Evolutionary conservation across 2,113 vertebrate species (phyloP).

Genomic region (Gymnocephalus cernua): DNA sequence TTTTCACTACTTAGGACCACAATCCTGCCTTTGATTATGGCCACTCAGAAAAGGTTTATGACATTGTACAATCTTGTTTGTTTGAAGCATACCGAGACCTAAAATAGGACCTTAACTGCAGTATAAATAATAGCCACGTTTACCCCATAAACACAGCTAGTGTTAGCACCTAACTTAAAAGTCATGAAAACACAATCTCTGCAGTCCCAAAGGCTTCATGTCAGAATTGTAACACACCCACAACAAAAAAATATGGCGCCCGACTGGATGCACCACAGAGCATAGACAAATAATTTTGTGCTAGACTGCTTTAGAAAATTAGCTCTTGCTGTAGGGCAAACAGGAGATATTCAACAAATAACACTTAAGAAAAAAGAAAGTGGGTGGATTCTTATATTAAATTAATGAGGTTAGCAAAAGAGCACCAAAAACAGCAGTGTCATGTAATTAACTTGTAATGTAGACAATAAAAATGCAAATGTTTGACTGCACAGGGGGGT

Average conservation of each 20-base stretch:
- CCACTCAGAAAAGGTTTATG: not conserved
- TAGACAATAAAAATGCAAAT: conserved; percentile 75
- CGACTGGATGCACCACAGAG: conserved; percentile 40
- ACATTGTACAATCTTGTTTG: not conserved
- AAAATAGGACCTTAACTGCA: not conserved
- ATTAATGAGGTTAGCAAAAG: conserved; percentile 39
- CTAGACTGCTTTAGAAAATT: conserved; percentile 66
- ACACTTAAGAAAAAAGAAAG: conserved; percentile 35
- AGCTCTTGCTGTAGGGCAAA: conserved; percentile 48
- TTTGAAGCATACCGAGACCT: not conserved
- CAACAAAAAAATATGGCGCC: conserved; percentile 28
- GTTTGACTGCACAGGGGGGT: conserved; percentile 15
- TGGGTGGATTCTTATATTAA: conserved; percentile 56
- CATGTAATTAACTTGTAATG: conserved; percentile 67
- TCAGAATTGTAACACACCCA: conserved; percentile 35
- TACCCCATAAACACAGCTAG: not conserved
- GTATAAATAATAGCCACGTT: not conserved
- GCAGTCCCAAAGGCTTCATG: conserved; percentile 22
- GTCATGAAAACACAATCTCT: conserved; percentile 41
- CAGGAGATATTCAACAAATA: conserved; percentile 55
- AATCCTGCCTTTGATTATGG: not conserved
- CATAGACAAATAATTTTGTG: conserved; percentile 62
- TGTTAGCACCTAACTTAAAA: conserved; percentile 15
- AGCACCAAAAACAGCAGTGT: conserved; percentile 22
- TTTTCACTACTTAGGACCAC: too few species aligned